Evolutionary conservation across 1,140 invertebrate genomes (phyloP).

Genomic region (Pseudomyrmex cubaensis): DNA sequence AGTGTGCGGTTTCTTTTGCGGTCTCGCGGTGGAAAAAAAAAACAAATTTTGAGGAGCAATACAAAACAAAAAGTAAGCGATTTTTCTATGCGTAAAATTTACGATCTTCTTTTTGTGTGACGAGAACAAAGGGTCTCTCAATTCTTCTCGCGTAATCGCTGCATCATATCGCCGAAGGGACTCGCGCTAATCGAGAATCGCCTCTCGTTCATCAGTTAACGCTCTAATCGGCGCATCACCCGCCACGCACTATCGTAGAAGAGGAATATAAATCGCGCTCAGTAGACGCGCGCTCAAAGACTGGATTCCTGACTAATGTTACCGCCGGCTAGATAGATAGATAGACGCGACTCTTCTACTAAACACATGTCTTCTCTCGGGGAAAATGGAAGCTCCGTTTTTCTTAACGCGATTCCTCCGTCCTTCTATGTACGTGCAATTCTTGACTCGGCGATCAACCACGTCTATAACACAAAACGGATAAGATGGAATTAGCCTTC

Average conservation of each 20-base stretch:
- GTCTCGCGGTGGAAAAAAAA: too few relatives aligned
- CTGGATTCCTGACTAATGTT: constrained; percentile 70
- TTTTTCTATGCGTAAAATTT: too few relatives aligned
- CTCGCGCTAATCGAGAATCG: constrained; percentile 13
- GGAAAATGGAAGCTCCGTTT: constrained; percentile 63
- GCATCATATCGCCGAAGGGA: not conserved
- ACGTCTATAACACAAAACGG: constrained; percentile 5
- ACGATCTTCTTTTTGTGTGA: too few relatives aligned
- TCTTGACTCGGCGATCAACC: constrained; percentile 49
- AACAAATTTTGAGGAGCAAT: too few relatives aligned
- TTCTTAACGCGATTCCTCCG: constrained; percentile 58
- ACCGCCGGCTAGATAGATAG: constrained; percentile 34
- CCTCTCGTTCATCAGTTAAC: constrained; percentile 17
- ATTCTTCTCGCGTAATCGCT: not conserved
- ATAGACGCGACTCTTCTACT: constrained; percentile 63
- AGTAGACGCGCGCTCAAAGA: constrained; percentile 68
- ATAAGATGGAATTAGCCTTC: constrained; percentile 35
- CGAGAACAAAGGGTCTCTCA: too few relatives aligned
- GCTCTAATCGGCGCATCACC: constrained; percentile 49
- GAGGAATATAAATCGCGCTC: constrained; percentile 59
- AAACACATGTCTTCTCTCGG: constrained; percentile 59
- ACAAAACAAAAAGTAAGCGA: too few relatives aligned
- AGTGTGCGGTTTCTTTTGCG: too few relatives aligned
- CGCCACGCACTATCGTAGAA: constrained; percentile 55
- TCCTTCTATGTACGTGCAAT: constrained; percentile 59